A percentile compares a stretch with the other conserved stretches of the same genome.
Conservation (phyloP, 2,888 invertebrate species). For the Caenorhabditis wallacei region DNA sequence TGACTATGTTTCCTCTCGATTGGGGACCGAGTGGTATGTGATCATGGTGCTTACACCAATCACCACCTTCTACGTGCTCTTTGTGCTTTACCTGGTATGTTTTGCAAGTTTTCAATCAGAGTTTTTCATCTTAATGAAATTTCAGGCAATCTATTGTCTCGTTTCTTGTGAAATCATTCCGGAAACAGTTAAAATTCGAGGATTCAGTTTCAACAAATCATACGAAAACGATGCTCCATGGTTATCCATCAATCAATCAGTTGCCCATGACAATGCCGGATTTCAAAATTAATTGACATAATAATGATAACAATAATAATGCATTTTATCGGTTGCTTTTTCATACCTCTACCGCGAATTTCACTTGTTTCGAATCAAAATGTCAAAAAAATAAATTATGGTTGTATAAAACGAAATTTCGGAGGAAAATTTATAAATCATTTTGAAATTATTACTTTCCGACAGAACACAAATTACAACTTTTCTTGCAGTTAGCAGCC, state of each 20-base stretch:
- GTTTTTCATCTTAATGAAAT: background rate
- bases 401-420: too few relatives aligned
- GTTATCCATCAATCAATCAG: conserved; percentile 21
- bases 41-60: conserved; percentile 85
- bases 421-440: too few relatives aligned
- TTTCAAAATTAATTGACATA: conserved; percentile 31
- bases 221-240: conserved; percentile 65
- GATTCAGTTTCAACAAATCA: conserved; percentile 59
- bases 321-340: background rate
- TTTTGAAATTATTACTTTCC: conserved; percentile 27
- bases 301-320: background rate
- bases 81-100: conserved; percentile 88
- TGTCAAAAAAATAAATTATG: background rate
- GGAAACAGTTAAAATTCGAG: conserved; percentile 56
- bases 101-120: background rate
- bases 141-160: conserved; percentile 71
- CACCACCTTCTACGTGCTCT: conserved; percentile 88
- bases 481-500: conserved; percentile 78
- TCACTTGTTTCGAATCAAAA: conserved; percentile 34
- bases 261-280: conserved; percentile 38
- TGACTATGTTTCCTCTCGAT: conserved; percentile 85
- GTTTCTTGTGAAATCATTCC: conserved; percentile 70
- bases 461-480: conserved; percentile 76
- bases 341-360: background rate
- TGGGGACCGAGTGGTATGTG: conserved; percentile 84